phyloP scores from a whole-genome alignment of 2,888 invertebrate genomes.

The Spialia ferax region DNA sequence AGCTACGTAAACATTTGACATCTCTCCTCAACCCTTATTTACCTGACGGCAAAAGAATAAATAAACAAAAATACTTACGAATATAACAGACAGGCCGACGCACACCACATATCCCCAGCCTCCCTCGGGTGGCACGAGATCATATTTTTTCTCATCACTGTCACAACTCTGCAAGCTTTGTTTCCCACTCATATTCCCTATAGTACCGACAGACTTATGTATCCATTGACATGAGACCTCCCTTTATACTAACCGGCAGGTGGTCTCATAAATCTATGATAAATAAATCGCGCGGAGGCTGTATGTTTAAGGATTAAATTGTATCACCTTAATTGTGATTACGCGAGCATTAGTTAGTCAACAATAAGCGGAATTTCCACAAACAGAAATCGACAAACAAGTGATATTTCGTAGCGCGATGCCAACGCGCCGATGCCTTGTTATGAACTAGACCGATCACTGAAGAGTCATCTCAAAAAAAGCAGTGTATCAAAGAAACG shows the following conservation, averaged over 20 bases:
- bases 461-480: conserved; percentile 15
- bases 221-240: conserved; percentile 44
- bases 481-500: conserved; percentile 3
- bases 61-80: conserved; percentile 82
- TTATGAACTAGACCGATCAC: conserved; percentile 42
- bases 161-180: conserved; percentile 56
- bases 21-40: neutral
- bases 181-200: conserved; percentile 63
- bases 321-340: conserved; percentile 69
- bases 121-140: conserved; percentile 88
- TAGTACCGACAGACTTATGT: conserved; percentile 45
- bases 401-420: conserved; percentile 45
- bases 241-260: conserved; percentile 57
- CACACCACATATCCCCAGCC: conserved; percentile 92
- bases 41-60: neutral
- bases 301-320: conserved; percentile 66
- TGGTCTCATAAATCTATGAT: conserved; percentile 67
- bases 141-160: conserved; percentile 68
- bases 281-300: conserved; percentile 59
- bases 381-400: conserved; percentile 67
- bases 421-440: conserved; percentile 35
- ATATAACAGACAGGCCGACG: conserved; percentile 88
- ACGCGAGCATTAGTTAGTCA: conserved; percentile 56
- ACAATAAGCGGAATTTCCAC: conserved; percentile 76
- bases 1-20: neutral